Evolutionary conservation across 1,140 invertebrate species (phyloP).

Genomic region (Neodiprion pinetum): DNA sequence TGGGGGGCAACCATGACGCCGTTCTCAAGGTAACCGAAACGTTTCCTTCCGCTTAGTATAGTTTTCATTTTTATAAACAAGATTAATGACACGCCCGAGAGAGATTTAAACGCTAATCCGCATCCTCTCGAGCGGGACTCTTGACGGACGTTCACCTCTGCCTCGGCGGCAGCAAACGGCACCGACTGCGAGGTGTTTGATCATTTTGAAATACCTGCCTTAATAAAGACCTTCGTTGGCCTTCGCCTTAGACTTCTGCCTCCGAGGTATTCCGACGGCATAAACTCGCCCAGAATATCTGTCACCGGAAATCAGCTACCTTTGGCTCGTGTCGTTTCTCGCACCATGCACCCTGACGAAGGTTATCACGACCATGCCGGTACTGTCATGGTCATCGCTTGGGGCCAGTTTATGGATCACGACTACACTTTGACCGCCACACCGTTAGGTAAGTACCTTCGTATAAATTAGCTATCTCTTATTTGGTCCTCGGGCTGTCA

Average conservation of each 20-base stretch:
- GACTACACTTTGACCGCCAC: constrained; percentile 90
- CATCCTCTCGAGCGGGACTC: background rate
- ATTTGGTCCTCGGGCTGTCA: background rate
- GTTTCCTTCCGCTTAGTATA: too few relatives aligned
- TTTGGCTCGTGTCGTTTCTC: constrained; percentile 81
- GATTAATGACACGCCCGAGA: background rate
- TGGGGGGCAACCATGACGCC: constrained; percentile 89
- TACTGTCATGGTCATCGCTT: constrained; percentile 91
- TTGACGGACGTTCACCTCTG: too few relatives aligned
- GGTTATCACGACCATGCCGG: constrained; percentile 93
- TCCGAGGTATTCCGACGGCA: constrained; percentile 81
- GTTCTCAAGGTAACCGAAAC: constrained; percentile 72
- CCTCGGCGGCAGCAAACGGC: too few relatives aligned
- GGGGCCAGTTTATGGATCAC: constrained; percentile 96
- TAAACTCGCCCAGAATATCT: constrained; percentile 81
- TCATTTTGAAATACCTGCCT: background rate
- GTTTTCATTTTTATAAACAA: too few relatives aligned
- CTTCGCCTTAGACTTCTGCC: constrained; percentile 69
- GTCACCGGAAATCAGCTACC: constrained; percentile 78
- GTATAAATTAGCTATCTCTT: background rate
- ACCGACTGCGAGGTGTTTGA: too few relatives aligned
- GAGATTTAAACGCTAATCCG: background rate
- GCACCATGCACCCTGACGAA: constrained; percentile 90
- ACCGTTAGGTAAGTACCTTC: constrained; percentile 72
- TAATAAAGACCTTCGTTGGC: background rate